Conservation (phyloP, 2,797 vertebrate genomes). For the Staurois parvus region DNA sequence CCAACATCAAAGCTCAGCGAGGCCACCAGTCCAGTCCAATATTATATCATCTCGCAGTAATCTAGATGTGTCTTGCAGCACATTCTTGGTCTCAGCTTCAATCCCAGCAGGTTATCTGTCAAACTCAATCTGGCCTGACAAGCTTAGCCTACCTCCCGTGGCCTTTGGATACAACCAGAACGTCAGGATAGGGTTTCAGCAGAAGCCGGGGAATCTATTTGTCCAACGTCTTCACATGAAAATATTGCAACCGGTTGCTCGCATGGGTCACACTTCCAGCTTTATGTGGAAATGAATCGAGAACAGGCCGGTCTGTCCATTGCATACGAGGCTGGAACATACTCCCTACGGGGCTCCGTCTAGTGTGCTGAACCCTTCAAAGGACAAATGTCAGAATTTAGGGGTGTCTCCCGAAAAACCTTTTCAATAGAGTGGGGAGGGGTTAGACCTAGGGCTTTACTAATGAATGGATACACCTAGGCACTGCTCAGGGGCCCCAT, state of each 20-base stretch:
- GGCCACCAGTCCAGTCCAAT: slow-evolving; percentile 34
- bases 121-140: slow-evolving; percentile 57
- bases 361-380: no score
- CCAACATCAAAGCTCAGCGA: slow-evolving; percentile 39
- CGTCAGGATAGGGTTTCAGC: slow-evolving; percentile 51
- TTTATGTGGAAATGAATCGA: slow-evolving; percentile 11
- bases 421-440: no score
- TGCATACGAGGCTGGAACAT: not conserved
- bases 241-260: slow-evolving; percentile 3
- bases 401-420: no score
- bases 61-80: slow-evolving; percentile 49
- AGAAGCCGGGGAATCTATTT: slow-evolving; percentile 30
- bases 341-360: not conserved
- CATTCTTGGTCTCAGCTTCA: slow-evolving; percentile 52
- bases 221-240: slow-evolving; percentile 33
- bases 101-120: slow-evolving; percentile 58
- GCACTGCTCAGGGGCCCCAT: no score
- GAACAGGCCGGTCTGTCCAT: not conserved
- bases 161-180: slow-evolving; percentile 51
- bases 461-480: no score
- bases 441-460: no score
- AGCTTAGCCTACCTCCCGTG: slow-evolving; percentile 37
- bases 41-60: slow-evolving; percentile 52
- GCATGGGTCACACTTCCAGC: not conserved
- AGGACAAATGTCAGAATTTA: not conserved